phyloP scores from a whole-genome alignment of 2,888 invertebrate species.

The Tyria jacobaeae region DNA sequence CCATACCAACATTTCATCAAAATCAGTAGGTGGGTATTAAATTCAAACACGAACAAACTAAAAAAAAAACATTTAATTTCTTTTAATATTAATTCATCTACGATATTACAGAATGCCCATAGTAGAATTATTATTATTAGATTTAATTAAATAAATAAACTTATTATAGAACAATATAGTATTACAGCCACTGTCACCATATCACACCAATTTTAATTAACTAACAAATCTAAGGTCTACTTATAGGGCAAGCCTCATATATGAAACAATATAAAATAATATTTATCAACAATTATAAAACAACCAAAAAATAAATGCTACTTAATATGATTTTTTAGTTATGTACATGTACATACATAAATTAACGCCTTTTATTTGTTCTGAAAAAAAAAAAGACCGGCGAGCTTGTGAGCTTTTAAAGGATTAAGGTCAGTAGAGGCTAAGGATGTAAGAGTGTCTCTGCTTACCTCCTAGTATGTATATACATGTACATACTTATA shows the following conservation, averaged over 20 bases:
- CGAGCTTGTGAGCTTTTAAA: too few species aligned
- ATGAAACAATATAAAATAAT: constrained; percentile 3
- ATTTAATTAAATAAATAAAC: constrained; percentile 14
- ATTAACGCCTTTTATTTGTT: too few species aligned
- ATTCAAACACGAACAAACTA: not conserved
- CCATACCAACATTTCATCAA: too few species aligned
- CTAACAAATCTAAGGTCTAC: constrained; percentile 1
- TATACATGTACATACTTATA: too few species aligned
- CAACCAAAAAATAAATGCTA: constrained; percentile 11
- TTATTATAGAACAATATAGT: constrained; percentile 1
- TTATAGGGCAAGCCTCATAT: not conserved
- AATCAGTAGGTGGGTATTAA: not conserved
- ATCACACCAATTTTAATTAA: constrained; percentile 14
- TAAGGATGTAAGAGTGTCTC: too few species aligned
- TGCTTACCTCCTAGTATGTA: too few species aligned
- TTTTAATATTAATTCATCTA: constrained; percentile 3
- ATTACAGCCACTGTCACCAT: constrained; percentile 17
- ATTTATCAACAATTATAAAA: constrained; percentile 8
- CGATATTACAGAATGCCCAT: not conserved
- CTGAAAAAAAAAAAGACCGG: too few species aligned
- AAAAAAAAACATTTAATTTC: not conserved
- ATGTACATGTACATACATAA: not conserved
- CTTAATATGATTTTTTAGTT: not conserved
- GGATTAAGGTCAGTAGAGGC: too few species aligned
- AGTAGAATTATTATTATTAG: not conserved